These are phyloP conservation scores for Acrobasis suavella DNA, from an alignment of 2,888 invertebrate genomes.

Conservation along the genomic window DNA sequence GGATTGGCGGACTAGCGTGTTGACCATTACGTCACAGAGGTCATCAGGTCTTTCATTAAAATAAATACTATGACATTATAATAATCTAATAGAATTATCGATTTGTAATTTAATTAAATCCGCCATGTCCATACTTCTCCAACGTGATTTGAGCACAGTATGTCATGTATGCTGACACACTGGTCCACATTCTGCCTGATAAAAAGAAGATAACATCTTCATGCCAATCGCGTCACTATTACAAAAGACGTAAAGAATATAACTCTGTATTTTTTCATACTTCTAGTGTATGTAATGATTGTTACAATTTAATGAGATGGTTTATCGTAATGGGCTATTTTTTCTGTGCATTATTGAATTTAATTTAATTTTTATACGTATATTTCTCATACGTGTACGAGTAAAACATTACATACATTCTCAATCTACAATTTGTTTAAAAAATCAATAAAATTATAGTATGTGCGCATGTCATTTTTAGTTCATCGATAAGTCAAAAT, in stretches of 20 bases:
- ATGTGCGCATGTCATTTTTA: too few relatives aligned
- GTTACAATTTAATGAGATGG: neutral
- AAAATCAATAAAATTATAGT: too few relatives aligned
- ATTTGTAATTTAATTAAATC: neutral
- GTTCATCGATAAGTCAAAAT: too few relatives aligned
- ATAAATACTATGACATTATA: too few relatives aligned
- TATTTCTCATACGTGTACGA: neutral
- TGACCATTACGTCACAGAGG: too few relatives aligned
- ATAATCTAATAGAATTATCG: too few relatives aligned
- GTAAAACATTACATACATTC: too few relatives aligned
- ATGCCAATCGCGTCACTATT: slow-evolving; percentile 26
- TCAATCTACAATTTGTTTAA: too few relatives aligned
- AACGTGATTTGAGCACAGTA: slow-evolving; percentile 26
- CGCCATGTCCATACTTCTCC: neutral
- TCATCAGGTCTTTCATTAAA: too few relatives aligned
- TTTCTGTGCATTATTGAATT: neutral
- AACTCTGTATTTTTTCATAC: neutral
- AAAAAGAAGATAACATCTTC: slow-evolving; percentile 35
- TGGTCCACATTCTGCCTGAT: slow-evolving; percentile 42
- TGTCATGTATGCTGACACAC: slow-evolving; percentile 41
- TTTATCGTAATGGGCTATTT: neutral
- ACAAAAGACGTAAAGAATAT: neutral
- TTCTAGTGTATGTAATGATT: neutral
- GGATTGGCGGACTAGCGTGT: too few relatives aligned
- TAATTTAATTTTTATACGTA: slow-evolving; percentile 26